Evolutionary conservation across 64 coral and sea anemone genomes (phyloP), one percentile per base, ranked within the genome.

Genomic region (Stichodactyla mertensii): DNA sequence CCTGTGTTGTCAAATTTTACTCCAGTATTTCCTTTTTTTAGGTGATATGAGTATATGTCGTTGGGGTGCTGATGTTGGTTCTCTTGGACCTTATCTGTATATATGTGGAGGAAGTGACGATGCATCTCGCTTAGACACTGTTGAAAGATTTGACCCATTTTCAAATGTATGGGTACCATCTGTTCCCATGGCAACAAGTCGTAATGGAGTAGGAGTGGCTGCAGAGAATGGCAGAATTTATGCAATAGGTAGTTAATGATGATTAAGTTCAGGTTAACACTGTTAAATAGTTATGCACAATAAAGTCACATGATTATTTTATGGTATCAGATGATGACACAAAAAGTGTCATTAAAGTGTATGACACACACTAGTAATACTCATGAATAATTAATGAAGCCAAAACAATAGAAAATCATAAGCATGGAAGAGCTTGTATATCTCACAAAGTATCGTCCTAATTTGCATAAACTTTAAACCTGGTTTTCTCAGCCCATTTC

Each of bases 31-130:
- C 53, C 16, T 77, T 64, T 31, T 80, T 57, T 57, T 26, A 99
- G 97, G 97, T 85, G 88, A 94, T 77, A 99, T 99, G 97, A 99
- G 89, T 87, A 99, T 99, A 74, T 99, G 97, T 64, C 97, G 97
- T 10, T 99, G 97, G 97, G 97, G 97, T 52, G 97, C 97, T 13
- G 93, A 87, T 14, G 93, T 99, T 4, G 97, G 97, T 52, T 81
- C 97, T 54, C 53, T 99, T 11, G 97, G 97, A 26, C 93, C 97
- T 4, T 99, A 92, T 66, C 78, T 99, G 64, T 99, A 99, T 56
- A 99, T 99, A 82, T 99, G 97, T 86, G 97, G 97, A 19, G 97
- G 97, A 71, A 99, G 97, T 91, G 97, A 99, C 54, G 97, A 99
- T 64, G 88, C 97, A 2, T 99, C 97, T 4, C 85, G 97, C 6